A percentile compares a stretch with the other conserved stretches of the same genome.
Evolutionary conservation across 2,888 invertebrate species (phyloP).

Genomic region (Halictus ligatus): DNA sequence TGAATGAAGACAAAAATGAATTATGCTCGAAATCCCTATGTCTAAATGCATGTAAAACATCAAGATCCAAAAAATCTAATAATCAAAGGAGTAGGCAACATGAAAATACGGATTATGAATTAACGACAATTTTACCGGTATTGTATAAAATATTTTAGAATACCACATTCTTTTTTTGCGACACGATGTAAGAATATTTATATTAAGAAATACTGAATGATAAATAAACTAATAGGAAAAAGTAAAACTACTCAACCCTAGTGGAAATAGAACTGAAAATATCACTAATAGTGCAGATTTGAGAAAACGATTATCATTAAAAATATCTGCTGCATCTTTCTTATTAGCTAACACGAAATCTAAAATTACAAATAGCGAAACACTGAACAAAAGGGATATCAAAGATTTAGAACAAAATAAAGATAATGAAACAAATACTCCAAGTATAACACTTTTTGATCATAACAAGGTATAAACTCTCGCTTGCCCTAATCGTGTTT

Average conservation of each 20-base stretch:
- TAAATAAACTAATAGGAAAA: conserved; percentile 34
- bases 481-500: background rate
- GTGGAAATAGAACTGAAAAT: background rate
- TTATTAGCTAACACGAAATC: conserved; percentile 11
- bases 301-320: conserved; percentile 33
- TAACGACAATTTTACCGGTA: conserved; percentile 11
- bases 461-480: conserved; percentile 19
- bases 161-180: background rate
- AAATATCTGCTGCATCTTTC: conserved; percentile 25
- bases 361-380: background rate
- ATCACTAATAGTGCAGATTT: conserved; percentile 25
- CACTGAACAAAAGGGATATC: background rate
- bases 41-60: conserved; percentile 12
- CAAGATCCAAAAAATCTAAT: conserved; percentile 18
- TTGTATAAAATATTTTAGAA: background rate
- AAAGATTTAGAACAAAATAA: conserved; percentile 11
- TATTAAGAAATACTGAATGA: background rate
- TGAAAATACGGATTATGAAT: conserved; percentile 16
- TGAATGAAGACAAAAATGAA: conserved; percentile 5
- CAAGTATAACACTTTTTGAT: background rate
- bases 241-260: conserved; percentile 43
- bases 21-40: conserved; percentile 11
- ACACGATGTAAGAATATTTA: background rate
- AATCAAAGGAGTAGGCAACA: conserved; percentile 4
- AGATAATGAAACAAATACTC: background rate